A percentile compares a stretch with the other conserved stretches of the same genome.
Conservation (phyloP, 2,888 invertebrate species). For the Erebia aethiops region DNA sequence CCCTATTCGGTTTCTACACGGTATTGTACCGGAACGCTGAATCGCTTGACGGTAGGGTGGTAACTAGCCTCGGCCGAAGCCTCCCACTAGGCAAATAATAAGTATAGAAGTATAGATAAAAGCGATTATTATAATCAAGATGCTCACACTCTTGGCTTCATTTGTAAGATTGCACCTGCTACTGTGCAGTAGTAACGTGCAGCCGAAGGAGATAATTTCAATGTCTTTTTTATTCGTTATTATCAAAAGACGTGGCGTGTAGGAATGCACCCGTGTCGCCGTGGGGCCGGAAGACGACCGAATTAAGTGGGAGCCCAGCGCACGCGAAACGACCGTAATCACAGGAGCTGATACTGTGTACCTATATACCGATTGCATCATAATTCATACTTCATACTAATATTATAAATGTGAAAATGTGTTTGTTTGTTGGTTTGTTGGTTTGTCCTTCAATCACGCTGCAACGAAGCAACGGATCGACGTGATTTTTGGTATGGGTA, state of each 20-base stretch:
- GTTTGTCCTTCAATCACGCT: too few relatives aligned
- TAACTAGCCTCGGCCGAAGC: not conserved
- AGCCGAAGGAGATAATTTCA: slow-evolving; percentile 37
- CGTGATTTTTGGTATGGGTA: too few relatives aligned
- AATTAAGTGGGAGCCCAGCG: slow-evolving; percentile 59
- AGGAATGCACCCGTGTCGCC: slow-evolving; percentile 59
- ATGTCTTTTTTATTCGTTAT: slow-evolving; percentile 28
- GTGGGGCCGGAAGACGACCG: slow-evolving; percentile 66
- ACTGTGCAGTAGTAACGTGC: slow-evolving; percentile 35
- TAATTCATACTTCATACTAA: too few relatives aligned
- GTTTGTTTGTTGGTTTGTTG: too few relatives aligned
- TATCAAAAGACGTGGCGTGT: slow-evolving; percentile 53
- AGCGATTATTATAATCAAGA: not conserved
- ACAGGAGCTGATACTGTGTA: slow-evolving; percentile 39
- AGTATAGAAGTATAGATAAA: too few relatives aligned
- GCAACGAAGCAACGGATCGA: too few relatives aligned
- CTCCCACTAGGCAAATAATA: too few relatives aligned
- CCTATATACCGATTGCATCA: slow-evolving; percentile 10
- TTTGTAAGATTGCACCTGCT: slow-evolving; percentile 31
- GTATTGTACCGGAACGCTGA: too few relatives aligned
- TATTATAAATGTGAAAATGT: too few relatives aligned
- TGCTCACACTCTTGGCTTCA: not conserved
- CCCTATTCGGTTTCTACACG: too few relatives aligned
- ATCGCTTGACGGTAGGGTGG: not conserved
- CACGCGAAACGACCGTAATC: slow-evolving; percentile 59